Evolutionary conservation across 1,140 invertebrate genomes (phyloP), one percentile per base, ranked within the genome.

Genomic region (Chrysoperla carnea): DNA sequence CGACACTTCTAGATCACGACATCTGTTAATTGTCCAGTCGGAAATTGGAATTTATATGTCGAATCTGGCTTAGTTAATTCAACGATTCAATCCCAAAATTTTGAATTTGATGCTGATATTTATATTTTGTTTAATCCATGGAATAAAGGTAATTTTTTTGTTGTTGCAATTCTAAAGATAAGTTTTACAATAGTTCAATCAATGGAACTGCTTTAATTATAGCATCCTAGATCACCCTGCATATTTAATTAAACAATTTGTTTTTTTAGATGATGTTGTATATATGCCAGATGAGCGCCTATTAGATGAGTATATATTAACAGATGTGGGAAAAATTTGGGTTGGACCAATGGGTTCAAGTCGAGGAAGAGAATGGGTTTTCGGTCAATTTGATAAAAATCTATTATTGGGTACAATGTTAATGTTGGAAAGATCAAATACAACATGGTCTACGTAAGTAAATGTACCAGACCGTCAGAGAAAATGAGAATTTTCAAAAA

Each of bases 101-200:
- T 62, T 45, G 61, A 69, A 45, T 68, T 66, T 38, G 63, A 72
- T 27, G 68, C 75, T 45, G 72, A 69, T 13, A 56, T 87, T 36
- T 88, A 82, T 57, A 61, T 88, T n/a, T 62, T 87, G 4, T 87
- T 86, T 58, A 88, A 88, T 61, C 81, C 84, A 3, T 87, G 83
- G 83, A 67, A 73, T 47, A 70, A 74, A 69, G 76, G 84, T 85
- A 45, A 36, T 39, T 46, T 33, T 31, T 17, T 15, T n/a, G n/a
- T n/a, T n/a, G n/a, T n/a, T n/a, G n/a, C n/a, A n/a, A n/a, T n/a
- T n/a, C n/a, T n/a, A n/a, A n/a, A n/a, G n/a, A n/a, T n/a, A n/a
- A n/a, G n/a, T n/a, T n/a, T n/a, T n/a, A n/a, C n/a, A n/a, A n/a
- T n/a, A n/a, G n/a, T n/a, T n/a, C n/a, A n/a, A n/a, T n/a, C n/a